Evolutionary conservation across 2,888 invertebrate species (phyloP).

Genomic region (Mamestra brassicae): DNA sequence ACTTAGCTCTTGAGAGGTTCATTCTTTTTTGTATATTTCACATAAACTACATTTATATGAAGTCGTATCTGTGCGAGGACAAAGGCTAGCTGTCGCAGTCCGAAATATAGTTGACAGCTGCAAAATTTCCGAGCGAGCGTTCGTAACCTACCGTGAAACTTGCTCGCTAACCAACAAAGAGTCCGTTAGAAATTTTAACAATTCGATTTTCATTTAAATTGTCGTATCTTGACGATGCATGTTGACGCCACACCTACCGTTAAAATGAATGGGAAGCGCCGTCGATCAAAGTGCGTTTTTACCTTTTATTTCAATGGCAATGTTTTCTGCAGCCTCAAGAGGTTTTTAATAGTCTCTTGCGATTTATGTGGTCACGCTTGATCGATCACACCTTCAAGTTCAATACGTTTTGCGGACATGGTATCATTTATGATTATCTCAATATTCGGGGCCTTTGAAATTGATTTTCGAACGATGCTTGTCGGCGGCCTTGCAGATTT

Average conservation of each 20-base stretch:
- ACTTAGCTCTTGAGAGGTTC: conserved; percentile 85
- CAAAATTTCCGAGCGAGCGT: conserved; percentile 80
- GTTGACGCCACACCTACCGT: conserved; percentile 86
- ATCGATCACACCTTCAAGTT: conserved; percentile 83
- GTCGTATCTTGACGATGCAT: conserved; percentile 77
- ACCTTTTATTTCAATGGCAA: conserved; percentile 79
- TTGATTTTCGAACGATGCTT: conserved; percentile 55
- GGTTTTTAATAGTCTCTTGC: conserved; percentile 81
- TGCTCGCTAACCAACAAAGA: conserved; percentile 83
- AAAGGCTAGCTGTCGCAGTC: conserved; percentile 84
- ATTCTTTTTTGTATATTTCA: conserved; percentile 86
- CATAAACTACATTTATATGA: conserved; percentile 90
- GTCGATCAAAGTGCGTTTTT: conserved; percentile 74
- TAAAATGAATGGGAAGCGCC: conserved; percentile 75
- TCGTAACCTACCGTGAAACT: conserved; percentile 86
- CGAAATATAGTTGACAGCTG: conserved; percentile 88
- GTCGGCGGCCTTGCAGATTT: conserved; percentile 51
- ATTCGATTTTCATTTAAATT: conserved; percentile 85
- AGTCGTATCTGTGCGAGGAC: conserved; percentile 86
- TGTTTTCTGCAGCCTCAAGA: conserved; percentile 79
- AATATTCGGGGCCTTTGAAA: conserved; percentile 61
- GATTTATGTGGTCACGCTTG: conserved; percentile 83
- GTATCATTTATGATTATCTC: conserved; percentile 74
- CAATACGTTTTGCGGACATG: conserved; percentile 74
- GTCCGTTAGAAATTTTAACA: conserved; percentile 83